phyloP scores from a whole-genome alignment of 2,113 vertebrate genomes.

The Cettia cetti region DNA sequence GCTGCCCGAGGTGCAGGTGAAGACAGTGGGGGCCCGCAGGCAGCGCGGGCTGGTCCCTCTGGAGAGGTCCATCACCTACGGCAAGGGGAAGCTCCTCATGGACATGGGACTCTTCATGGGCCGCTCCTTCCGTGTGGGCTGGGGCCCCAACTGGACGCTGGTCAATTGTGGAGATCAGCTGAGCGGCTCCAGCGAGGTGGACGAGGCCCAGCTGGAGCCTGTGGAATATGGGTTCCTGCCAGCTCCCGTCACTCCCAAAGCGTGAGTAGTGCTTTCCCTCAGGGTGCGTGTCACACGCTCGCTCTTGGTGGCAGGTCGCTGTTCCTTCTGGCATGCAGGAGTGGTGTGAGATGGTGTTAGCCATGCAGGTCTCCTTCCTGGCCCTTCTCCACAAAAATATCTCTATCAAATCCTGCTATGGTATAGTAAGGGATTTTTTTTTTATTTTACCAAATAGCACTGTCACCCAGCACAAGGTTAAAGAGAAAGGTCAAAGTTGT shows the following conservation, averaged over 20 bases:
- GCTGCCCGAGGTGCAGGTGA: slow-evolving; percentile 71
- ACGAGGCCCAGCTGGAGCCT: slow-evolving; percentile 31
- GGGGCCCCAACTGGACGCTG: slow-evolving; percentile 90
- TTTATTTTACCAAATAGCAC: no score
- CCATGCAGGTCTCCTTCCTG: neutral
- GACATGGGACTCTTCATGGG: slow-evolving; percentile 88
- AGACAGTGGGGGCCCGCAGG: slow-evolving; percentile 81
- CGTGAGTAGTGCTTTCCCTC: slow-evolving; percentile 72
- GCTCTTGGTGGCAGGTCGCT: rapidly evolving
- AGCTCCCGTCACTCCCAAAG: slow-evolving; percentile 73
- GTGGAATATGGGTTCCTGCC: slow-evolving; percentile 82
- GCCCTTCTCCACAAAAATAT: neutral
- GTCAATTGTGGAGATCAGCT: slow-evolving; percentile 80
- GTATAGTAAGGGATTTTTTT: rapidly evolving
- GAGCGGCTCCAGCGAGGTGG: neutral
- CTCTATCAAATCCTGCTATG: neutral
- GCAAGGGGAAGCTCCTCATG: slow-evolving; percentile 85
- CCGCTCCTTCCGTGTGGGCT: slow-evolving; percentile 89
- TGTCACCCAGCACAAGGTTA: neutral
- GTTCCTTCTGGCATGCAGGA: rapidly evolving
- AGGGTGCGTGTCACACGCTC: rapidly evolving
- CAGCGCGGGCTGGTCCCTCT: slow-evolving; percentile 80
- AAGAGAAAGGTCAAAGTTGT: neutral
- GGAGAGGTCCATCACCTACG: slow-evolving; percentile 77
- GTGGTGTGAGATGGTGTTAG: neutral